Percentiles rank a stretch among this genome's conserved stretches.
These are phyloP conservation scores for Trichacis sp. DNA, from an alignment of 2,888 invertebrate genomes.

Conservation along the genomic window DNA sequence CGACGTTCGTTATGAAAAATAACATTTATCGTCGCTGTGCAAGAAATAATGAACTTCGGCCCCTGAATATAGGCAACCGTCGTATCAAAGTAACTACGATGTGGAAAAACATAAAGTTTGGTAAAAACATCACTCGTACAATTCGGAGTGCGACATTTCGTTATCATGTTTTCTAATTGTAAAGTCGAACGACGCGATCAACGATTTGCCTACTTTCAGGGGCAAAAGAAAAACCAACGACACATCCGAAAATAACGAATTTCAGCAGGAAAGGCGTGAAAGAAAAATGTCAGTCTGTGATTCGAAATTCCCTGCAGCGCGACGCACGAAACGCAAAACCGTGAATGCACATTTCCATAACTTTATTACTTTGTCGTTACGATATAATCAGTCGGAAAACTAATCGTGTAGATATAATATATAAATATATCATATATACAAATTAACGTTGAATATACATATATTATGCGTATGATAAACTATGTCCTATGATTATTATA, in stretches of 20 bases:
- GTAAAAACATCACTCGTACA: no score
- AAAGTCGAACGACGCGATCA: no score
- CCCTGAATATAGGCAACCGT: no score
- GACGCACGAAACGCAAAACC: not conserved
- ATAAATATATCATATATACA: constrained; percentile 56
- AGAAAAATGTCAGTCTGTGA: constrained; percentile 30
- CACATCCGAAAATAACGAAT: no score
- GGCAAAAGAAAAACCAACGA: no score
- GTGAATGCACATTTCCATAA: constrained; percentile 12
- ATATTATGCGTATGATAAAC: constrained; percentile 43
- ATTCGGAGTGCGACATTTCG: no score
- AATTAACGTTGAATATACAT: constrained; percentile 53
- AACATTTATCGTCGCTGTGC: constrained; percentile 22
- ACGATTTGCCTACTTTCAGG: no score
- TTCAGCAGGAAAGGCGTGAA: no score
- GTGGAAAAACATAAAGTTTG: no score
- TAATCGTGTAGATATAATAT: constrained; percentile 59
- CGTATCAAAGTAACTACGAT: no score
- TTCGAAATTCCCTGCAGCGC: constrained; percentile 34
- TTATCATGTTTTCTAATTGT: no score
- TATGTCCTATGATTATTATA: constrained; percentile 43
- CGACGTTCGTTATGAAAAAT: constrained; percentile 31
- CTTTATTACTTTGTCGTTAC: constrained; percentile 46
- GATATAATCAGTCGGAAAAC: constrained; percentile 68
- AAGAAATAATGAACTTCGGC: constrained; percentile 17